A percentile compares a stretch with the other conserved stretches of the same genome.
These are phyloP conservation scores for Sparus aurata DNA, from an alignment of 2,797 vertebrate genomes.

Conservation along the genomic window DNA sequence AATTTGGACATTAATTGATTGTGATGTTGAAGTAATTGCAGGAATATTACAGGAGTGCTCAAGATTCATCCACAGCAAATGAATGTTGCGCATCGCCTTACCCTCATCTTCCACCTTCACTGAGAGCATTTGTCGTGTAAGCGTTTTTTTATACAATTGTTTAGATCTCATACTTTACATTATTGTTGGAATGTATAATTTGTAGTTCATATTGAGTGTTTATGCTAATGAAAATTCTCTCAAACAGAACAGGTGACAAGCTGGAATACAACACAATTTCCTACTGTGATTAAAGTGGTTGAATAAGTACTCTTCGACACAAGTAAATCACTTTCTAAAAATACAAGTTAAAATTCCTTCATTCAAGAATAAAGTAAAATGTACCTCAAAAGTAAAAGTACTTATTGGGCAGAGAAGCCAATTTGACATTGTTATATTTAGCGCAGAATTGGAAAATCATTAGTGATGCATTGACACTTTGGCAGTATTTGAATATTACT, in stretches of 20 bases:
- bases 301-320: background rate
- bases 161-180: background rate
- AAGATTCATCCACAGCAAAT: background rate
- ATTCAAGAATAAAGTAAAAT: no score
- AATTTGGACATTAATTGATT: conserved; percentile 9
- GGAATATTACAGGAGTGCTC: background rate
- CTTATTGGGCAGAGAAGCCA: background rate
- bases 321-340: no score
- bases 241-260: background rate
- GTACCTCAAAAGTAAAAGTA: background rate
- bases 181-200: background rate
- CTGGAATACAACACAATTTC: background rate
- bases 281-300: background rate
- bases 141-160: background rate
- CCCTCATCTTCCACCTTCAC: background rate
- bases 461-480: background rate
- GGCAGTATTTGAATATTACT: no score
- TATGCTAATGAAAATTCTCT: background rate
- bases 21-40: background rate
- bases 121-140: background rate
- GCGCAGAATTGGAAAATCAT: background rate
- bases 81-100: background rate
- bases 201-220: background rate
- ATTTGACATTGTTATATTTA: background rate
- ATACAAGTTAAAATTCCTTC: no score